Conservation (phyloP, 2,113 vertebrate genomes). For the Centrocercus urophasianus region DNA sequence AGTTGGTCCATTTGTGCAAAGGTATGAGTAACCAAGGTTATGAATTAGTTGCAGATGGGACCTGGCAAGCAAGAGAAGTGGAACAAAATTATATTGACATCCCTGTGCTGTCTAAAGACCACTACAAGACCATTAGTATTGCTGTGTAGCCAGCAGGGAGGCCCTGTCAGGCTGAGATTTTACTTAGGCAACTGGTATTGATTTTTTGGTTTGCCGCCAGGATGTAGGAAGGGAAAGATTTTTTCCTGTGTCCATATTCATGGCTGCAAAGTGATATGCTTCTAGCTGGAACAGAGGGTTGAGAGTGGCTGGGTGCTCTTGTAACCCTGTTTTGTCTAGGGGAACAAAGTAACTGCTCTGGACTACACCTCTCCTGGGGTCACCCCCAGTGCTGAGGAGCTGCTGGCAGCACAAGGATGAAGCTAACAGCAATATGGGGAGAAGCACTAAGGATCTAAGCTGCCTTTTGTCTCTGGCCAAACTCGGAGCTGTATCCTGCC, state of each 20-base stretch:
- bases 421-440: not conserved
- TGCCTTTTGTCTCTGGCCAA: not conserved
- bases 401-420: not conserved
- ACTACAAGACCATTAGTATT: conserved; percentile 76
- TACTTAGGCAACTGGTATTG: conserved; percentile 78
- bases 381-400: fast-evolving
- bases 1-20: conserved; percentile 68
- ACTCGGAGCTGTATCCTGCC: not conserved
- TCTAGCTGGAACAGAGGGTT: not conserved
- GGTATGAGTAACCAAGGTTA: conserved; percentile 81
- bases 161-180: conserved; percentile 75
- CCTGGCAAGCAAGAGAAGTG: conserved; percentile 79
- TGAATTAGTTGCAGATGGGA: conserved; percentile 81
- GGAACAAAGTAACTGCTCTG: not conserved
- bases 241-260: not conserved
- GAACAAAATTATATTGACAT: conserved; percentile 86
- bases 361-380: not conserved
- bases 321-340: not conserved
- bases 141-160: conserved; percentile 65
- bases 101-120: conserved; percentile 71
- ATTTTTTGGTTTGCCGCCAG: conserved; percentile 72
- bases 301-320: not conserved
- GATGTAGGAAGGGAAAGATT: conserved; percentile 31
- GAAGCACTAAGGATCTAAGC: not conserved
- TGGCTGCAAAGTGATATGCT: not conserved